These are phyloP conservation scores for Dysmachus trigonus DNA, from an alignment of 2,888 invertebrate species.

Conservation along the genomic window DNA sequence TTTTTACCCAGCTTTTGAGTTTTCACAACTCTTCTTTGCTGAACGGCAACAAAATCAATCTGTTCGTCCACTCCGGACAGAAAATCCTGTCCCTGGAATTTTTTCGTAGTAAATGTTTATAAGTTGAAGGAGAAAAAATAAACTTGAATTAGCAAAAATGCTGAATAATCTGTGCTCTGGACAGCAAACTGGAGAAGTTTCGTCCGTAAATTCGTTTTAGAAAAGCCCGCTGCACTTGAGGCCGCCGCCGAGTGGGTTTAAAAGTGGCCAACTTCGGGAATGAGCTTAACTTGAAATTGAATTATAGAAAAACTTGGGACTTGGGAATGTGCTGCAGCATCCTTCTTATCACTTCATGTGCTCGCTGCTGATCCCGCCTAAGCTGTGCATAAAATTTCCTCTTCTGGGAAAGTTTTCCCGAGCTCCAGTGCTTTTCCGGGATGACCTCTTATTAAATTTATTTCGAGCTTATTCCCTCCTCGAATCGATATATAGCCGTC, in stretches of 20 bases:
- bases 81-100: neutral
- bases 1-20: neutral
- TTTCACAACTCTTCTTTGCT: neutral
- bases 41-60: neutral
- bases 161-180: neutral
- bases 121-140: neutral
- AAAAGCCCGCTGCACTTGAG: neutral
- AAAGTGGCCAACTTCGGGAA: neutral
- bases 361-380: neutral
- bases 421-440: neutral
- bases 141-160: neutral
- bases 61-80: neutral
- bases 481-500: neutral
- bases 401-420: neutral
- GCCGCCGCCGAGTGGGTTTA: neutral
- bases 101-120: neutral
- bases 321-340: neutral
- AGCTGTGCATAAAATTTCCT: neutral
- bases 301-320: neutral
- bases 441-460: conserved; percentile 20
- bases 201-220: neutral
- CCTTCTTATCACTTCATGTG: neutral
- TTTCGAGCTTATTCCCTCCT: neutral
- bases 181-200: neutral
- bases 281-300: neutral